phyloP scores from a whole-genome alignment of 2,113 vertebrate species.

The Ibidorhyncha struthersii region DNA sequence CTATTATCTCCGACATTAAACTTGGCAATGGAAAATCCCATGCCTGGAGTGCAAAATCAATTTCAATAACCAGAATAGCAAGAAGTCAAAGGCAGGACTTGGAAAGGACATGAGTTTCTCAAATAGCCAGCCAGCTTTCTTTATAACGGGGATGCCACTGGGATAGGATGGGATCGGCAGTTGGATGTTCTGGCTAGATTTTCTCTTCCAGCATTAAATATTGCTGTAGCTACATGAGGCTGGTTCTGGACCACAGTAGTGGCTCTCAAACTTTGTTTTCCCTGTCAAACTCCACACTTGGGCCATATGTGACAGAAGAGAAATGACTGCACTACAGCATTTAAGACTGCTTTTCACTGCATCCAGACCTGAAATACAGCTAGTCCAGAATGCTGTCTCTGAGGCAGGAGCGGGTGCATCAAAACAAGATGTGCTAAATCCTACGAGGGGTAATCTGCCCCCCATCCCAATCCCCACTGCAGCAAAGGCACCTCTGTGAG shows the following conservation, averaged over 20 bases:
- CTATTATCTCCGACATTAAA: slow-evolving; percentile 69
- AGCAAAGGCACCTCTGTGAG: background rate
- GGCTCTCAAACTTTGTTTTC: slow-evolving; percentile 5
- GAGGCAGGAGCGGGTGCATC: background rate
- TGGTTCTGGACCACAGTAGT: background rate
- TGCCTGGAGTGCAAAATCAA: slow-evolving; percentile 66
- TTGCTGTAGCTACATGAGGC: background rate
- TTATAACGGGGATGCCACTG: slow-evolving; percentile 20
- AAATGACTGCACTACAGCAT: background rate
- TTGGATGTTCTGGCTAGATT: slow-evolving; percentile 10
- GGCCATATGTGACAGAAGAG: background rate
- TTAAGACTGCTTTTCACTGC: background rate
- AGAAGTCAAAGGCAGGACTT: slow-evolving; percentile 62
- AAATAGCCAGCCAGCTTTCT: background rate
- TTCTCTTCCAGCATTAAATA: slow-evolving; percentile 26
- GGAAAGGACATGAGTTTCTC: slow-evolving; percentile 44
- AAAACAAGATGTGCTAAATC: background rate
- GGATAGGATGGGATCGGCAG: background rate
- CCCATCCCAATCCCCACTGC: background rate
- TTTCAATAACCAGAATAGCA: slow-evolving; percentile 69
- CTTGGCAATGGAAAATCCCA: slow-evolving; percentile 68
- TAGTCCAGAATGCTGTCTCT: background rate
- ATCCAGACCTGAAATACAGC: background rate
- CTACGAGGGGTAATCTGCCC: background rate
- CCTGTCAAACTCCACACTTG: background rate